Evolutionary conservation across 2,888 invertebrate species (phyloP).

Genomic region (Synanthedon myopaeformis): DNA sequence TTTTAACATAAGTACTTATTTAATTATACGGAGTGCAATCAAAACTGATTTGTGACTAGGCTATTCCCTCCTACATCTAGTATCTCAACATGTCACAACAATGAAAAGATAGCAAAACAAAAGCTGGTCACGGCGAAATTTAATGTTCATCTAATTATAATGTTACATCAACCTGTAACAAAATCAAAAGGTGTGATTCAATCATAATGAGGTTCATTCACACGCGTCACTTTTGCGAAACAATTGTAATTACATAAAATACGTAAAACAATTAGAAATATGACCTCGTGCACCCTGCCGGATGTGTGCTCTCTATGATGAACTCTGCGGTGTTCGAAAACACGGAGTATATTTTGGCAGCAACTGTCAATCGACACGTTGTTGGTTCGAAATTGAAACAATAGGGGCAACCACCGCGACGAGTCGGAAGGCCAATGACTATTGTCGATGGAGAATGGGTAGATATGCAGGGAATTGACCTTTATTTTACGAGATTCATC

Average conservation of each 20-base stretch:
- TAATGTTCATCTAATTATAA: too few relatives aligned
- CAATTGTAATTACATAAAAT: conserved; percentile 35
- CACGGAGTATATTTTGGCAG: conserved; percentile 4
- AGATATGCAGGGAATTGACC: conserved; percentile 50
- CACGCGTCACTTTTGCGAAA: conserved; percentile 41
- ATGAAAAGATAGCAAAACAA: too few relatives aligned
- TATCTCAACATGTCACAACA: too few relatives aligned
- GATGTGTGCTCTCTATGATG: conserved; percentile 30
- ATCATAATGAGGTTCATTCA: conserved; percentile 42
- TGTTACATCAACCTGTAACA: neutral
- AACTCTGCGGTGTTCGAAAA: conserved; percentile 16
- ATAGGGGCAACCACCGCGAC: conserved; percentile 54
- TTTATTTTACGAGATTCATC: conserved; percentile 16
- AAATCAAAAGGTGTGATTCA: neutral
- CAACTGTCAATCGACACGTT: conserved; percentile 1
- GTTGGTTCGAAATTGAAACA: conserved; percentile 38
- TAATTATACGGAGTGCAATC: too few relatives aligned
- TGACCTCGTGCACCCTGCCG: conserved; percentile 50
- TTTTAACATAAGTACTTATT: too few relatives aligned
- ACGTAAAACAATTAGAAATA: conserved; percentile 57
- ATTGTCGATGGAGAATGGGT: conserved; percentile 25
- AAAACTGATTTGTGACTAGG: too few relatives aligned
- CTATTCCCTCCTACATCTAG: too few relatives aligned
- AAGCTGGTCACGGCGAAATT: too few relatives aligned
- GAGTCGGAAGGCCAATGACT: conserved; percentile 59